Conservation (phyloP, 2,797 vertebrate genomes). For the Sebastes nivosus region DNA sequence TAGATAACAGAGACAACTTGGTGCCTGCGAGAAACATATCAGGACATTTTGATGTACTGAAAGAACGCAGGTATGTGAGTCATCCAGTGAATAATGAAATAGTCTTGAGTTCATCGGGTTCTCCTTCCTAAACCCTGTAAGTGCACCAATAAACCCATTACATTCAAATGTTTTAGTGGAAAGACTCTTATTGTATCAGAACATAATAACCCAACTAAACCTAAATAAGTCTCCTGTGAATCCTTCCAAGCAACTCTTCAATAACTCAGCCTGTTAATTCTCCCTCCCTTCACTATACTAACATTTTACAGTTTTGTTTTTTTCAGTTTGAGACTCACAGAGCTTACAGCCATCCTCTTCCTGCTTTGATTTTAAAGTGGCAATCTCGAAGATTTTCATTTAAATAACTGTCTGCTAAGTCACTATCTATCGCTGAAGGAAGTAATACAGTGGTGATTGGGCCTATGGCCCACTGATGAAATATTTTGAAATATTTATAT, state of each 20-base stretch:
- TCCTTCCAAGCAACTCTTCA: background rate
- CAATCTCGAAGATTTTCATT: background rate
- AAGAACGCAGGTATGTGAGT: slow-evolving; percentile 17
- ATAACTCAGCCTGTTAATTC: slow-evolving; percentile 10
- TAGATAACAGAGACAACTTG: slow-evolving; percentile 35
- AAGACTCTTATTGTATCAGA: background rate
- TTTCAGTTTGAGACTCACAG: background rate
- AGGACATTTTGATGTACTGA: slow-evolving; percentile 21
- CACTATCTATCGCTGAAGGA: too few relatives aligned
- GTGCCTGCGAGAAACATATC: background rate
- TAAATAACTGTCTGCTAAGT: background rate
- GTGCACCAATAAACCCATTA: background rate
- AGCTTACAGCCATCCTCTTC: background rate
- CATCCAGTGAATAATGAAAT: slow-evolving; percentile 27
- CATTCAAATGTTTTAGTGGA: background rate
- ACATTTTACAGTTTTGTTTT: background rate
- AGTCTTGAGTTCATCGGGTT: slow-evolving; percentile 4
- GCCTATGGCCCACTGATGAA: too few relatives aligned
- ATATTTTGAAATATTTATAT: too few relatives aligned
- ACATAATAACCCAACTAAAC: background rate
- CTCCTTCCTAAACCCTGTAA: background rate
- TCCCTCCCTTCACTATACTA: background rate
- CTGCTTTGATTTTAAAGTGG: background rate
- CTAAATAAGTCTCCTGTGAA: background rate
- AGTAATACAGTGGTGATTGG: too few relatives aligned